Evolutionary conservation across 1,140 invertebrate genomes (phyloP).

Genomic region (Sarcophaga bullata): DNA sequence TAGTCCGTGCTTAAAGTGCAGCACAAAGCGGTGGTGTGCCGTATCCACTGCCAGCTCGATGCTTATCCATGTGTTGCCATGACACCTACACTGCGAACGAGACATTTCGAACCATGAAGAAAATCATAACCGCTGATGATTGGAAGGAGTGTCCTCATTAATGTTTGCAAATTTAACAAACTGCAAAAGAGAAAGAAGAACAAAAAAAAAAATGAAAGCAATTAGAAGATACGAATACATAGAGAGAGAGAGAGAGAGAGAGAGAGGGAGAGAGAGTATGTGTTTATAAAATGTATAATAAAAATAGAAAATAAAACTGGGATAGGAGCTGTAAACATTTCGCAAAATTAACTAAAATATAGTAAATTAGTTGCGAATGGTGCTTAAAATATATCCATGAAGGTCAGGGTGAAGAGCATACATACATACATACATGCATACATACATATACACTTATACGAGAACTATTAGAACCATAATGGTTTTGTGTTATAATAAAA

Average conservation of each 20-base stretch:
- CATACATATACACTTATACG: no score
- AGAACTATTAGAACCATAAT: no score
- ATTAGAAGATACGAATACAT: not conserved
- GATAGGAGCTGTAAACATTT: not conserved
- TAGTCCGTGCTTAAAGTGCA: no score
- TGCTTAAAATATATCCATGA: no score
- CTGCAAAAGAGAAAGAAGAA: constrained; percentile 72
- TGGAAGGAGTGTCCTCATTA: constrained; percentile 98
- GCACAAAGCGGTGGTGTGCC: no score
- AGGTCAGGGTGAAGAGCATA: not conserved
- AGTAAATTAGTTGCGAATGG: not conserved
- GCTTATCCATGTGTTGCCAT: constrained; percentile 81
- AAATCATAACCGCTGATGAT: constrained; percentile 98
- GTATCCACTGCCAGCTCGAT: no score
- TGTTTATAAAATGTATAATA: constrained; percentile 13
- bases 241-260: not conserved
- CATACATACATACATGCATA: not conserved
- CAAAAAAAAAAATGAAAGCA: no score
- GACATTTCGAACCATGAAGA: constrained; percentile 99
- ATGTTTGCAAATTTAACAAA: constrained; percentile 99
- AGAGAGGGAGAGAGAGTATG: not conserved
- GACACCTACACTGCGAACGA: constrained; percentile 97
- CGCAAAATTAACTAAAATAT: not conserved
- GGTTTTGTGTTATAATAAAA: no score
- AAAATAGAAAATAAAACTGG: not conserved